Evolutionary conservation across 2,888 invertebrate genomes (phyloP), one percentile per base, ranked within the genome.

Genomic region (Tubulanus polymorphus): DNA sequence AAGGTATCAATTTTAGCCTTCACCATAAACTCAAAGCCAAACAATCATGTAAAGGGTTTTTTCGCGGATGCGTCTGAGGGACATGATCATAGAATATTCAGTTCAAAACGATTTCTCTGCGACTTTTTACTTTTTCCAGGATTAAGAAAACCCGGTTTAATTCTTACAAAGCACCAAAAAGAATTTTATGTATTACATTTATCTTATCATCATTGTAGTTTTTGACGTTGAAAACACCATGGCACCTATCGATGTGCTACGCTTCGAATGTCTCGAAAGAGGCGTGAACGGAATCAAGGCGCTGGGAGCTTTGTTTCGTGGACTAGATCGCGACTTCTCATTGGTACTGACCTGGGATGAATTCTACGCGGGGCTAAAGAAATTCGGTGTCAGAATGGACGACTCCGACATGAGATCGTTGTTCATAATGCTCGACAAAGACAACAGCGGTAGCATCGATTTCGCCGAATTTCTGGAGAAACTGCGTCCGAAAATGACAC

Each of bases 261-360:
- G 71, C 15, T 41, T 45, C 0, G 63, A 69, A 48, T 69, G 69
- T 49, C 57, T 72, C 15, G 51, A 57, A 10, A 59, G 61, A 20
- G 67, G 68, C 5, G 64, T 61, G 48, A 69, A 70, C 1, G 71
- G 70, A 5, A 64, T 73, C 18, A 71, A 70, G 49, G 63, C 68
- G 26, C 63, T 74, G 1, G 63, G 66, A 2, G 69, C 66, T 15
- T 61, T 70, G 8, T 74, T 74, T 54, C 63, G 71, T 8, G 54
- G 61, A 8, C 71, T 74, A 68, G 73, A 74, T 56, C 61, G 62
- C 1, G 73, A 74, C 53, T 71, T 63, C 52, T 74, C 73, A 12
- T 67, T 69, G 55, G 63, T 62, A 45, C 56, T 74, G 26, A 67
- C 65, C 54, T 68, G 63, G 48, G 62, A 67, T 12, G 76, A 76